These are phyloP conservation scores for Pachycephus smyrnensis DNA, from an alignment of 2,888 invertebrate genomes.

Conservation along the genomic window DNA sequence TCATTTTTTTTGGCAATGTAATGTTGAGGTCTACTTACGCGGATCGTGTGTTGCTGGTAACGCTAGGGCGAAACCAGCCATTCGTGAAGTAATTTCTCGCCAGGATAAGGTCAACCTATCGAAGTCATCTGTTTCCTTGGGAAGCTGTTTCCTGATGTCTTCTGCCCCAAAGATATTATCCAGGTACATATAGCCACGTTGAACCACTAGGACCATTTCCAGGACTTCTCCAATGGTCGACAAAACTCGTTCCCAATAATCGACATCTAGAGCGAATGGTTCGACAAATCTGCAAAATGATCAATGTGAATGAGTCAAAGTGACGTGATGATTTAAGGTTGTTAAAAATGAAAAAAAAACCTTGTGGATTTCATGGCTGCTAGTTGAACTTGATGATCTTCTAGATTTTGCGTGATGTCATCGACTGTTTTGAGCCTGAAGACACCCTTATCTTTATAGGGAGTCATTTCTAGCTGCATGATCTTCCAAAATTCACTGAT, in stretches of 20 bases:
- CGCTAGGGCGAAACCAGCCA: conserved; percentile 43
- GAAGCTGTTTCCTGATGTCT: conserved; percentile 87
- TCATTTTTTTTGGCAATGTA: too few relatives aligned
- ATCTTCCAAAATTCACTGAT: conserved; percentile 80
- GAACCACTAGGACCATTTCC: conserved; percentile 84
- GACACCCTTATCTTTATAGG: conserved; percentile 74
- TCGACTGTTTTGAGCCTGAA: conserved; percentile 82
- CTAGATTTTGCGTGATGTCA: conserved; percentile 82
- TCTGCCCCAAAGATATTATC: conserved; percentile 91
- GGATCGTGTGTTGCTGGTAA: conserved; percentile 52
- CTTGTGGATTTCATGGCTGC: conserved; percentile 88
- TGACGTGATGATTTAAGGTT: not conserved
- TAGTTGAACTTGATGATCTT: conserved; percentile 87
- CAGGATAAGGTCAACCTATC: conserved; percentile 74
- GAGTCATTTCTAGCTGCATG: conserved; percentile 79
- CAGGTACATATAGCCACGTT: conserved; percentile 87
- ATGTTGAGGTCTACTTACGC: conserved; percentile 62
- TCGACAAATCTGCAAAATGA: conserved; percentile 77
- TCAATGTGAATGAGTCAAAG: conserved; percentile 17
- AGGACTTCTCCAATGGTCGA: conserved; percentile 86
- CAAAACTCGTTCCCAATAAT: conserved; percentile 87
- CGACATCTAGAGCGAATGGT: conserved; percentile 85
- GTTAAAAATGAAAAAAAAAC: conserved; percentile 41
- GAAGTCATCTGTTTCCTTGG: conserved; percentile 81
- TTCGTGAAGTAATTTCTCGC: conserved; percentile 49